A percentile compares a stretch with the other conserved stretches of the same genome.
phyloP scores from a whole-genome alignment of 2,113 vertebrate species.

The Marmota flaviventris region DNA sequence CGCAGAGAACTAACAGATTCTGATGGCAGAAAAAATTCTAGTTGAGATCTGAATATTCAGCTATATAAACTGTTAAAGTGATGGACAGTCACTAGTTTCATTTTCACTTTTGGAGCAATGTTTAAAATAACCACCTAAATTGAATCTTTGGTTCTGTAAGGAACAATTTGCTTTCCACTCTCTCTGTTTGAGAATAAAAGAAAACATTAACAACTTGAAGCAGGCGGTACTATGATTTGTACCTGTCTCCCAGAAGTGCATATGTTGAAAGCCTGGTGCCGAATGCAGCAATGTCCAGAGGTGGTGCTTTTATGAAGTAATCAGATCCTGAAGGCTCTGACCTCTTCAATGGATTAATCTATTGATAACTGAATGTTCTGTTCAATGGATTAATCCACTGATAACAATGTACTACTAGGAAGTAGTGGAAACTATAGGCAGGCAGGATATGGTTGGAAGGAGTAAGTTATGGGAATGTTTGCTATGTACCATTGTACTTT shows the following conservation, averaged over 20 bases:
- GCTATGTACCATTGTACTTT: too few species aligned
- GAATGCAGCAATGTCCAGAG: background rate
- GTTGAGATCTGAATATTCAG: constrained; percentile 55
- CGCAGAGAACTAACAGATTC: constrained; percentile 91
- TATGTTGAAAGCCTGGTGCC: background rate
- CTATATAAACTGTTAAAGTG: constrained; percentile 73
- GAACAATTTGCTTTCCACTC: constrained; percentile 57
- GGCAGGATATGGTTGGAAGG: too few species aligned
- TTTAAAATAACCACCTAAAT: constrained; percentile 73
- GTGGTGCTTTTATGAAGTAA: too few species aligned
- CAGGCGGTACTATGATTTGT: background rate
- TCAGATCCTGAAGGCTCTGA: too few species aligned
- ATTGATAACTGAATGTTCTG: too few species aligned
- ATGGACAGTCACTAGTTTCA: constrained; percentile 82
- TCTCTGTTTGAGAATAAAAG: constrained; percentile 62
- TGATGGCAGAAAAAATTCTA: constrained; percentile 92
- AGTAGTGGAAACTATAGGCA: too few species aligned
- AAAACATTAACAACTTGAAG: background rate
- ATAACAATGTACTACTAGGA: too few species aligned
- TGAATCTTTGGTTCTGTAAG: constrained; percentile 73
- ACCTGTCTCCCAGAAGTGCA: background rate
- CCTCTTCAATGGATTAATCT: too few species aligned
- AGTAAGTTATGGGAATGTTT: too few species aligned
- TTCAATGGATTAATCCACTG: too few species aligned
- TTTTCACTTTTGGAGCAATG: constrained; percentile 85